Evolutionary conservation across 2,888 invertebrate genomes (phyloP), one percentile per base, ranked within the genome.

Genomic region (Epistrophe grossulariae): DNA sequence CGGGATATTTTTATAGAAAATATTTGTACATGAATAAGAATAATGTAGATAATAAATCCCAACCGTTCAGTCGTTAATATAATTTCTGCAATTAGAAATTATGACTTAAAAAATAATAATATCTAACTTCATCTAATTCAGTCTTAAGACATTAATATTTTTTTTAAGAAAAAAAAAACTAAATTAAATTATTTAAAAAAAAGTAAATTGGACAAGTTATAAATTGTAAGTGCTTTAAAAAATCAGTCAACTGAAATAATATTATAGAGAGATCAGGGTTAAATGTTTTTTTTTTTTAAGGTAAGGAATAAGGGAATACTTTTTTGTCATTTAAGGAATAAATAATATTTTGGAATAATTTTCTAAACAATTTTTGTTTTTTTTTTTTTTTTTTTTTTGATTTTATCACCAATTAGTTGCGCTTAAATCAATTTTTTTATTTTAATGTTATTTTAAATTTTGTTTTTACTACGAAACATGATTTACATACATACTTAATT

Each of bases 231-330:
- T 78, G 82, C 62, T 77, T 82, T 82, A 82, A 72, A 79, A 87
- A 87, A 87, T 87, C 87, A 87, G 87, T 87, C 87, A 87, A 60
- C 87, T 73, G 70, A 83, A 87, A 72, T 83, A 87, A 72, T 83
- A 79, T 62, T 83, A 76, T 40, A 87, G 83, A 87, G 87, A 87
- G 83, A 87, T 82, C 83, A 83, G 83, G 87, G 76, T 82, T 35
- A 73, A 77, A 52, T 71, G 59, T 74, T 76, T 66, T 76, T 72
- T 57, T 72, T 76, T 72, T 74, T 76, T 62, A 19, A 55, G 57
- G 62, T 60, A 62, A 73, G 79, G 72, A 72, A 50, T 78, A 50
- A 48, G 62, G 70, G 74, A 81, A 68, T 81, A 76, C 31, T n/a
- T 73, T 79, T 72, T 55, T 19, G 66, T 62, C 55, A 45, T 72